Evolutionary conservation across 2,797 vertebrate genomes (phyloP), one percentile per base, ranked within the genome.

Genomic region (Loris lydekkerianus): DNA sequence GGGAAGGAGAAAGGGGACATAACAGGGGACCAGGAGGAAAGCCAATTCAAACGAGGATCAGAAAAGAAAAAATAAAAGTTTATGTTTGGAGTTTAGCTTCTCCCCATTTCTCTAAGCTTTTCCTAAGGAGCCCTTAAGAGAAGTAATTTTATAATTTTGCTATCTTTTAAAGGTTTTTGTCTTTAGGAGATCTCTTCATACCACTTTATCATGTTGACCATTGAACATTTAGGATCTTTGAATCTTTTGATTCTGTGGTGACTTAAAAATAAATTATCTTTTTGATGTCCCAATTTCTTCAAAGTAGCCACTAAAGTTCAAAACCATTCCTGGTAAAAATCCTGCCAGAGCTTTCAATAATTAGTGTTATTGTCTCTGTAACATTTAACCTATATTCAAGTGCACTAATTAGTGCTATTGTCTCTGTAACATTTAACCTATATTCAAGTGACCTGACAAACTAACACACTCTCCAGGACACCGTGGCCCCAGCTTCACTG

Each of bases 141-240:
- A 94, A 69, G 2, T 37, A 58, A 84, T 85, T 88, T 77, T 93
- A 65, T 10, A 92, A 78, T 86, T 96, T 83, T 89, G 5, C 46
- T 70, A 0, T 49, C 21, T 65, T 75, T 93, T 61, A 73, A n/a
- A 75, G 29, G 29, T 60, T 76, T 10, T 92, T 77, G 8, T 82
- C 40, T 84, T 92, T 82, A 69, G 82, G 46, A 92, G 29, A 7
- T 0, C 18, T 56, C 43, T 76, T 86, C 43, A 75, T 58, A 37
- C 10, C 46, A 82, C 9, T 86, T 97, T 76, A 76, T 93, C 87
- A 40, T 3, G 20, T n/a, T 81, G 31, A 82, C 11, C 8, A 46
- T 46, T 87, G 43, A 70, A 23, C 65, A 82, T 89, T 89, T 65
- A 53, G 31, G 84, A 93, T 23, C 5, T 70, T 67, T 78, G 25